Base-by-base conservation (phyloP, 1,140 invertebrate species). In the Drosophila orena region DNA sequence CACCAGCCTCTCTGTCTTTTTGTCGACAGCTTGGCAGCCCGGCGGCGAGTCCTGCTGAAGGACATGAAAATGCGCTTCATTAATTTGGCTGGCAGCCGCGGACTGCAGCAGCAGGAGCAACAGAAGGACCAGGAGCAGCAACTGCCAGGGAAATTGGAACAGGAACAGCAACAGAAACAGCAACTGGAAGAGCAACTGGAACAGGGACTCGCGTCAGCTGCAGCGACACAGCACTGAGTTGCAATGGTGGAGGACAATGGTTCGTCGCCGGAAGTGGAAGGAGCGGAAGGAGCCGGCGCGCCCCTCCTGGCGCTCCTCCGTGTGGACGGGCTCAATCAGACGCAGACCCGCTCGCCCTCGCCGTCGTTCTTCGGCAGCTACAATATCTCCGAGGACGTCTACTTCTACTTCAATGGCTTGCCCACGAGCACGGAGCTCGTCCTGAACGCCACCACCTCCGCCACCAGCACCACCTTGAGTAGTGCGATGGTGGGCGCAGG, bases 301-400 rank as follows among this genome's bases (percentile, higher is more conserved):
- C 83, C 83, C 17, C 66, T 91, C 17, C 44, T 84, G 65, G 83
- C 86, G 24, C 47, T 91, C 15, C 24, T 85, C 20, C 77, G 89
- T n/a, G 55, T 50, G 14, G 83, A 88, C 20, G 50, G 61, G n/a
- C 61, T 71, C 52, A 85, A 84, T 50, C 74, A 73, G 72, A 88
- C 83, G 38, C 64, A 64, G 53, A 52, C 43, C 20, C 64, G 46
- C 14, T 8, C 30, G 20, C 37, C 47, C 30, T 15, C 43, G 35
- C 79, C 78, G 20, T 74, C 81, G 17, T 80, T 91, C 57, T 91
- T 83, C 43, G 89, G 77, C 50, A 91, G 81, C 60, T 92, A 90
- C 77, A 92, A 92, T 59, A 91, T 92, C 53, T 91, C 88, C 7
- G 91, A 91, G 68, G 90, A 92, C 53, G 77, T 92, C 12, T 91